phyloP scores from a whole-genome alignment of 1,140 invertebrate genomes.

The Cotesia vestalis region DNA sequence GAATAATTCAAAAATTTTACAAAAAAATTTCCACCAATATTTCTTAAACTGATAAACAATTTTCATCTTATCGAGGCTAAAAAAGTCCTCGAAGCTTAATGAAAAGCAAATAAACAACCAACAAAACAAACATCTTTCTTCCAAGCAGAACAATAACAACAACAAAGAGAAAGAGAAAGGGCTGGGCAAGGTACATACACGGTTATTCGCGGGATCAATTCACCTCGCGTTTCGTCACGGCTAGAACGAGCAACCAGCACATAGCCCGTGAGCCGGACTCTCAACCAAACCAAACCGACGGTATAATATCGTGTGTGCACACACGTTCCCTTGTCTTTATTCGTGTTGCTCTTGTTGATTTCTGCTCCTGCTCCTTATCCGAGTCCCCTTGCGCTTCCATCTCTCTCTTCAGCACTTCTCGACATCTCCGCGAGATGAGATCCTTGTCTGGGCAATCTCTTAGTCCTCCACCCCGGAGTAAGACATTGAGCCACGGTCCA shows the following conservation, averaged over 20 bases:
- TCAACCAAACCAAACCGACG: not conserved
- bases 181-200: not conserved
- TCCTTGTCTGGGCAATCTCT: slow-evolving; percentile 44
- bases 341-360: slow-evolving; percentile 7
- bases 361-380: not conserved
- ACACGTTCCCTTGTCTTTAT: slow-evolving; percentile 8
- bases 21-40: too few species aligned
- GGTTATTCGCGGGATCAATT: slow-evolving; percentile 34
- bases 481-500: slow-evolving; percentile 64
- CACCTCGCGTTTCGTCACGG: slow-evolving; percentile 37
- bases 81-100: slow-evolving; percentile 6
- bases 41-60: too few species aligned
- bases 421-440: not conserved
- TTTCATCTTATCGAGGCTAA: not conserved
- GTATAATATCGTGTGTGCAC: slow-evolving; percentile 10
- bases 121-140: not conserved
- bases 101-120: not conserved
- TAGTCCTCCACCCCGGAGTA: slow-evolving; percentile 63
- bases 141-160: not conserved
- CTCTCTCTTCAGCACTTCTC: slow-evolving; percentile 17
- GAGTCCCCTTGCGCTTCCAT: not conserved
- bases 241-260: not conserved
- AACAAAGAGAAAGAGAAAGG: slow-evolving; percentile 8
- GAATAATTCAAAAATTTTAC: too few species aligned
- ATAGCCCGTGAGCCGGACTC: too few species aligned